Percentiles rank a stretch among this genome's conserved stretches.
These are phyloP conservation scores for Chondrilla cf. caribensis DNA, from an alignment of 37 sponge, comb jelly and placozoan genomes.

Conservation along the genomic window DNA sequence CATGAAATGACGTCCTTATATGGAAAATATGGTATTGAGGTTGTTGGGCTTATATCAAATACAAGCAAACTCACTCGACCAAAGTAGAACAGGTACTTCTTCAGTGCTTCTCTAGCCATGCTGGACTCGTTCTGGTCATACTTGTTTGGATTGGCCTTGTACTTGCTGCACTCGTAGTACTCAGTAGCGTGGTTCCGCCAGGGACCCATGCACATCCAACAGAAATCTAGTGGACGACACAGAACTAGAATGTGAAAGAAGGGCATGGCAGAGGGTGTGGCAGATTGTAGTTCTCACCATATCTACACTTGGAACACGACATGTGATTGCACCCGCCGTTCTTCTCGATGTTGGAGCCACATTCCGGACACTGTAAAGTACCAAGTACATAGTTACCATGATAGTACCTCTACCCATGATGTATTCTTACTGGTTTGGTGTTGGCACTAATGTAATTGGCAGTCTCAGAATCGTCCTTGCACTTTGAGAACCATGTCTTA, in stretches of 20 bases:
- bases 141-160: conserved; percentile 43
- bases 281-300: conserved; percentile 34
- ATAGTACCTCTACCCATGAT: no score
- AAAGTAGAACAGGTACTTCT: conserved; percentile 87
- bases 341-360: conserved; percentile 86
- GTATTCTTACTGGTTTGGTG: conserved; percentile 77
- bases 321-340: conserved; percentile 97
- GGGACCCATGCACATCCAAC: conserved; percentile 85
- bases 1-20: no score
- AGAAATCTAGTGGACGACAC: conserved; percentile 52
- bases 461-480: conserved; percentile 84
- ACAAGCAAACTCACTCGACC: conserved; percentile 57
- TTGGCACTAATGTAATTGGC: conserved; percentile 85
- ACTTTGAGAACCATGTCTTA: conserved; percentile 69
- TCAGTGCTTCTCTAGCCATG: conserved; percentile 62
- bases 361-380: conserved; percentile 77
- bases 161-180: conserved; percentile 89
- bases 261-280: background rate
- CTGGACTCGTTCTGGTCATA: background rate
- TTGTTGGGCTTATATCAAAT: no score
- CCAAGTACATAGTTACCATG: background rate
- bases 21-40: no score
- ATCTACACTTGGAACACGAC: conserved; percentile 50
- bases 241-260: background rate
- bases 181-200: conserved; percentile 76